These are phyloP conservation scores for Caenorhabditis sp. DNA, from an alignment of 2,888 invertebrate genomes.

Conservation along the genomic window DNA sequence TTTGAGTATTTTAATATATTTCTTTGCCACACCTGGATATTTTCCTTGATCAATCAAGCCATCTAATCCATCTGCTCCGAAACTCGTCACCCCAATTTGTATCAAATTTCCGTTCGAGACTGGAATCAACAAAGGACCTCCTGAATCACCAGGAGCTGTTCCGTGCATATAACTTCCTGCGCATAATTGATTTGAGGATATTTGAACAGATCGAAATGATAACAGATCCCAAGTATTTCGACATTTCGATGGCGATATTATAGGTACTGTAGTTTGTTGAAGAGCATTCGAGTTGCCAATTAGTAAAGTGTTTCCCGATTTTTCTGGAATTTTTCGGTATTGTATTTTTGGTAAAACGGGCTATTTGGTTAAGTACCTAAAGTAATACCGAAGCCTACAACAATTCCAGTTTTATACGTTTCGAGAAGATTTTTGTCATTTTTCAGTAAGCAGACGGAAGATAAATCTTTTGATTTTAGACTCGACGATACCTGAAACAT, in stretches of 20 bases:
- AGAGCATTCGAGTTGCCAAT: slow-evolving; percentile 12
- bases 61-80: slow-evolving; percentile 50
- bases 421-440: slow-evolving; percentile 34
- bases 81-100: slow-evolving; percentile 54
- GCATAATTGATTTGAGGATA: slow-evolving; percentile 39
- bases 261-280: slow-evolving; percentile 37
- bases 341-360: background rate
- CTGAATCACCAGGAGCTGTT: slow-evolving; percentile 57
- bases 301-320: background rate
- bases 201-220: slow-evolving; percentile 30
- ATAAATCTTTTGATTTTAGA: slow-evolving; percentile 25
- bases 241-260: slow-evolving; percentile 29
- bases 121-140: slow-evolving; percentile 49
- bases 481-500: slow-evolving; percentile 5
- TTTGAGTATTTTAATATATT: no score
- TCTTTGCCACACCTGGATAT: slow-evolving; percentile 58
- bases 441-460: slow-evolving; percentile 36
- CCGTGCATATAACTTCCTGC: slow-evolving; percentile 52
- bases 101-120: slow-evolving; percentile 33
- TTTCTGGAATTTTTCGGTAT: slow-evolving; percentile 1
- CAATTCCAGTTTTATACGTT: slow-evolving; percentile 27
- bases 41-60: slow-evolving; percentile 49
- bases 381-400: slow-evolving; percentile 48
- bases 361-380: slow-evolving; percentile 21
- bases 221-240: slow-evolving; percentile 33